Evolutionary conservation across 1,140 invertebrate genomes (phyloP).

Genomic region (Cotesia vestalis): DNA sequence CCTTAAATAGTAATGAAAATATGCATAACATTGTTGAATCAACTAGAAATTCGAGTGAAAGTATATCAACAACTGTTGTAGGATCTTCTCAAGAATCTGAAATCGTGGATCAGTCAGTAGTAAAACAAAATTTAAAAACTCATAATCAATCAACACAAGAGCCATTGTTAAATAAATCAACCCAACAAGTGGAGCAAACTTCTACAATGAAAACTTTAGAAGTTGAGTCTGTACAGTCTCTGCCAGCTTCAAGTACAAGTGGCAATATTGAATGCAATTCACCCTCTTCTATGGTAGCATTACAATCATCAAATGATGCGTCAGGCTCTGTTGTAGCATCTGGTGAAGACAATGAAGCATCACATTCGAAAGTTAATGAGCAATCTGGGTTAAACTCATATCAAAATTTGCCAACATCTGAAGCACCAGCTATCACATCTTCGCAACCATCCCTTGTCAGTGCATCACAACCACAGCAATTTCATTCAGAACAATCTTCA

Average conservation of each 20-base stretch:
- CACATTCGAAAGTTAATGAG: constrained; percentile 53
- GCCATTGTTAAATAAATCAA: constrained; percentile 50
- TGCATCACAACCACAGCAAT: constrained; percentile 31
- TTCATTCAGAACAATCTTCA: constrained; percentile 45
- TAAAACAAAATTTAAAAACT: constrained; percentile 32
- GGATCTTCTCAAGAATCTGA: constrained; percentile 46
- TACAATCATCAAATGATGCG: constrained; percentile 38
- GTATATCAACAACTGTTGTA: constrained; percentile 47
- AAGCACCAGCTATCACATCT: constrained; percentile 19
- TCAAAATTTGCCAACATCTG: constrained; percentile 40
- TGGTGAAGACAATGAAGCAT: constrained; percentile 50
- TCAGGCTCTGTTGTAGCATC: constrained; percentile 38
- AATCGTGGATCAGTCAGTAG: constrained; percentile 44
- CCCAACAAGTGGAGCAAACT: constrained; percentile 48
- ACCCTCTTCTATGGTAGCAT: constrained; percentile 50
- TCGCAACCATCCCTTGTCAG: constrained; percentile 20
- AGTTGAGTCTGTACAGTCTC: constrained; percentile 58
- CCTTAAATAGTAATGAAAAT: constrained; percentile 54
- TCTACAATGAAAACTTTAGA: constrained; percentile 42
- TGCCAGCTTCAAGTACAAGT: constrained; percentile 61
- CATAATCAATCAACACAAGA: constrained; percentile 49
- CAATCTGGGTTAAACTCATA: constrained; percentile 45
- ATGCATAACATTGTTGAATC: constrained; percentile 58
- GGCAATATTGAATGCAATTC: constrained; percentile 54
- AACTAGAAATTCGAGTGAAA: constrained; percentile 54